A percentile compares a stretch with the other conserved stretches of the same genome.
These are phyloP conservation scores for Petrolisthes cinctipes DNA, from an alignment of 2,888 invertebrate genomes.

Conservation along the genomic window DNA sequence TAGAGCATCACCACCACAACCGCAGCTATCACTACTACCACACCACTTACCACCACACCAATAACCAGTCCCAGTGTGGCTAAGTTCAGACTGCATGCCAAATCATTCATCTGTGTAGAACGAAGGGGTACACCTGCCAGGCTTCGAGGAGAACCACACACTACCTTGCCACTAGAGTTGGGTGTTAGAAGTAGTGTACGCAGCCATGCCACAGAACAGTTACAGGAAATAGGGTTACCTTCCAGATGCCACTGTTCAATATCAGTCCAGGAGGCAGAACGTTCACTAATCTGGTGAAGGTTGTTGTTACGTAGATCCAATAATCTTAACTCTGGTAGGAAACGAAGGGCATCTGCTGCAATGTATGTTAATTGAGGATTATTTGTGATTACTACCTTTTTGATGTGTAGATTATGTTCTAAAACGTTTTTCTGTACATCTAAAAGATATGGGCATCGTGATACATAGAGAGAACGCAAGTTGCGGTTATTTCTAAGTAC, in stretches of 20 bases:
- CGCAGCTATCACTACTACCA: slow-evolving; percentile 46
- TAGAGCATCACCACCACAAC: slow-evolving; percentile 59
- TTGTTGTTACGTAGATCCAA: slow-evolving; percentile 61
- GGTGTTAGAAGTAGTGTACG: slow-evolving; percentile 41
- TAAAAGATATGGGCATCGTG: slow-evolving; percentile 50
- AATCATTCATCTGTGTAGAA: slow-evolving; percentile 51
- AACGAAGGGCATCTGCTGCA: slow-evolving; percentile 50
- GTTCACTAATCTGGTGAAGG: slow-evolving; percentile 48
- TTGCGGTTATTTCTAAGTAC: slow-evolving; percentile 53
- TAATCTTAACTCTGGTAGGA: slow-evolving; percentile 50
- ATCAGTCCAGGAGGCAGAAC: slow-evolving; percentile 59
- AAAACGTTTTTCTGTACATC: slow-evolving; percentile 47
- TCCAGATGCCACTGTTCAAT: slow-evolving; percentile 57
- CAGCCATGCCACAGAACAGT: slow-evolving; percentile 64
- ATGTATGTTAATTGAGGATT: slow-evolving; percentile 58
- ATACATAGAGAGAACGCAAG: slow-evolving; percentile 46
- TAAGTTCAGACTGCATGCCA: slow-evolving; percentile 60
- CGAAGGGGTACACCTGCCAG: slow-evolving; percentile 39
- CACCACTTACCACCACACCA: slow-evolving; percentile 49
- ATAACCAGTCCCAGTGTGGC: slow-evolving; percentile 60
- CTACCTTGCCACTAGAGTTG: slow-evolving; percentile 38
- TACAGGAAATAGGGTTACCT: slow-evolving; percentile 60
- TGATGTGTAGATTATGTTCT: slow-evolving; percentile 53
- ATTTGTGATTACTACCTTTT: slow-evolving; percentile 54
- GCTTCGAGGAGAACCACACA: slow-evolving; percentile 51